Conservation (phyloP, 2,888 invertebrate genomes). For the Leptinotarsa haldemani region DNA sequence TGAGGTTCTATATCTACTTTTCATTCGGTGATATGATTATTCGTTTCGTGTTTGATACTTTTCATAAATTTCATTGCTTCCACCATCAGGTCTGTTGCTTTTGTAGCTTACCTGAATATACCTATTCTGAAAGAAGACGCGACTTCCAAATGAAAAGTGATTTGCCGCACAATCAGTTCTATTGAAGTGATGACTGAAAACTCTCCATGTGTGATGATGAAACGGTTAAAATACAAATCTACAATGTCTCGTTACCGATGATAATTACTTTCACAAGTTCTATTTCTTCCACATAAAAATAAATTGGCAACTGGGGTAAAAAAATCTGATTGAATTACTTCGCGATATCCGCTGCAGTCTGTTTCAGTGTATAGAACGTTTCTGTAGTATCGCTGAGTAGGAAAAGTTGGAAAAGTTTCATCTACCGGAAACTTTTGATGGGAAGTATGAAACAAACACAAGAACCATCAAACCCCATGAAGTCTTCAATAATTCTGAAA, state of each 20-base stretch:
- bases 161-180: no score
- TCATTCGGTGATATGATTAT: no score
- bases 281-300: not conserved
- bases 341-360: not conserved
- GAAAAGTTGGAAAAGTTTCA: not conserved
- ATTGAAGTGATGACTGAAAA: no score
- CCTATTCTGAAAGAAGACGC: no score
- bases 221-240: no score
- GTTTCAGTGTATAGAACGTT: not conserved
- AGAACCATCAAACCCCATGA: not conserved
- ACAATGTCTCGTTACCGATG: not conserved
- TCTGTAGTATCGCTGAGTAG: not conserved
- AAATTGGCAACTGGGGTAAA: not conserved
- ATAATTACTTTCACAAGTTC: not conserved
- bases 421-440: not conserved
- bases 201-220: no score
- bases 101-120: no score
- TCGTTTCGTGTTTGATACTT: no score
- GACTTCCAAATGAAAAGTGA: no score
- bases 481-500: not conserved
- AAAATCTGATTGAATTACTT: constrained; percentile 2
- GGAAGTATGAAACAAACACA: not conserved
- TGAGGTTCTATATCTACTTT: no score
- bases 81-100: no score
- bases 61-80: no score